Evolutionary conservation across 2,113 vertebrate genomes (phyloP).

Genomic region (Acanthisitta chloris): DNA sequence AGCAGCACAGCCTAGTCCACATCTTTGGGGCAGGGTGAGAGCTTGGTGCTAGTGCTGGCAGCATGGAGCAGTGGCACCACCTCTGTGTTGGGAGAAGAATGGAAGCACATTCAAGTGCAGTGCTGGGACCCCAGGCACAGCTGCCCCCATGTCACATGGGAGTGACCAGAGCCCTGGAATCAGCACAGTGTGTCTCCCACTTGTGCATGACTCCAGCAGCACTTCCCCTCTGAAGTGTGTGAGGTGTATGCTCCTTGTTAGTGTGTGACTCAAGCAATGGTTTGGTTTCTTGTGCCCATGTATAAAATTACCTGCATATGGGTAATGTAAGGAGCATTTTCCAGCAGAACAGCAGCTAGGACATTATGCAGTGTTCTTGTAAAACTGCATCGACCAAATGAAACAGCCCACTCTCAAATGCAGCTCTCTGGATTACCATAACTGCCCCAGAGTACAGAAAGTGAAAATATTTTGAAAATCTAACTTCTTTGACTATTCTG

Average conservation of each 20-base stretch:
- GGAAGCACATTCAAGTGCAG: not conserved
- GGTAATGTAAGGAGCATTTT: not conserved
- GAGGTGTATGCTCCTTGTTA: not conserved
- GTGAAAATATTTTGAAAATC: not conserved
- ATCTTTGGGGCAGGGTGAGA: no score
- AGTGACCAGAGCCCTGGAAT: not conserved
- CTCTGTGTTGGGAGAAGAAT: not conserved
- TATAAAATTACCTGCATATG: not conserved
- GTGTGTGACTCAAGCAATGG: not conserved
- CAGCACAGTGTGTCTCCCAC: not conserved
- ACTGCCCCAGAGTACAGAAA: not conserved
- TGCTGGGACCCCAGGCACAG: not conserved
- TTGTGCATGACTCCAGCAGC: not conserved
- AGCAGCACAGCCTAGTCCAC: not conserved
- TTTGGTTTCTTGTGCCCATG: not conserved
- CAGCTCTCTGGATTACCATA: not conserved
- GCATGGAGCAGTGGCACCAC: no score
- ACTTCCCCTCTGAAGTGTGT: not conserved
- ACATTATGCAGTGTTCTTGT: not conserved
- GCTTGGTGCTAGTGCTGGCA: not conserved
- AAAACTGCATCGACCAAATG: not conserved
- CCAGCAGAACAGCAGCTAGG: not conserved
- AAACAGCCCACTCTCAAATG: not conserved
- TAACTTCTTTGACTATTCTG: not conserved
- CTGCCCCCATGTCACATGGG: accelerated